Evolutionary conservation across 2,888 invertebrate genomes (phyloP).

Genomic region (Gerris lacustris): DNA sequence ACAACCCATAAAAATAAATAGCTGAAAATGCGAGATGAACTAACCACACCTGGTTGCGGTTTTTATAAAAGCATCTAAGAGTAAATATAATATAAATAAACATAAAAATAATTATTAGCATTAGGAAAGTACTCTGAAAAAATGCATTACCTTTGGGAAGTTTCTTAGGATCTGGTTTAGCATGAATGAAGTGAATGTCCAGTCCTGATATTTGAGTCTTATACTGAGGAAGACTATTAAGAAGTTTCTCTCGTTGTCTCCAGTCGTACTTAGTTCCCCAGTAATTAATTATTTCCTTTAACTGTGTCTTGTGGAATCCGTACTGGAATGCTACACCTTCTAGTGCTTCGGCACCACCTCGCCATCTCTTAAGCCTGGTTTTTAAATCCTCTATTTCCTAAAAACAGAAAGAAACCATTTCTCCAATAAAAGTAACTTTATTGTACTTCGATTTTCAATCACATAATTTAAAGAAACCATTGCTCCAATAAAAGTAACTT

Average conservation of each 20-base stretch:
- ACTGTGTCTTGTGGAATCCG: constrained; percentile 61
- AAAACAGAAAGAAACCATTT: constrained; percentile 14
- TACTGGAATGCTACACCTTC: constrained; percentile 35
- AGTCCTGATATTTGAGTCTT: constrained; percentile 55
- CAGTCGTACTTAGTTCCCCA: constrained; percentile 71
- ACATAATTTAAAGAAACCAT: too few relatives aligned
- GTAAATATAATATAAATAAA: too few relatives aligned
- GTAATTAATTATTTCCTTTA: constrained; percentile 55
- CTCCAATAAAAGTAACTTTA: background rate
- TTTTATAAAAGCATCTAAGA: too few relatives aligned
- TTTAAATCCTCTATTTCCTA: constrained; percentile 51
- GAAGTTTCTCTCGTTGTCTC: constrained; percentile 49
- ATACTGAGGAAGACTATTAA: constrained; percentile 66
- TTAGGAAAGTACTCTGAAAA: too few relatives aligned
- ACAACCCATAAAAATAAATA: too few relatives aligned
- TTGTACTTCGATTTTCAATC: too few relatives aligned
- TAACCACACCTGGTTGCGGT: too few relatives aligned
- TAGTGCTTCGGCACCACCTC: constrained; percentile 45
- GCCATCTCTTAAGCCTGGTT: constrained; percentile 44
- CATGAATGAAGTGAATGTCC: constrained; percentile 62
- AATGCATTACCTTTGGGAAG: constrained; percentile 19
- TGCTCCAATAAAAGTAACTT: too few relatives aligned
- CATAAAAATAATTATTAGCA: too few relatives aligned
- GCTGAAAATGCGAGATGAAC: too few relatives aligned
- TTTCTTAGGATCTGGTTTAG: constrained; percentile 43